Percentiles rank a stretch among this genome's conserved stretches.
These are phyloP conservation scores for Tupaia tana DNA, from an alignment of 2,113 vertebrate genomes.

Conservation along the genomic window DNA sequence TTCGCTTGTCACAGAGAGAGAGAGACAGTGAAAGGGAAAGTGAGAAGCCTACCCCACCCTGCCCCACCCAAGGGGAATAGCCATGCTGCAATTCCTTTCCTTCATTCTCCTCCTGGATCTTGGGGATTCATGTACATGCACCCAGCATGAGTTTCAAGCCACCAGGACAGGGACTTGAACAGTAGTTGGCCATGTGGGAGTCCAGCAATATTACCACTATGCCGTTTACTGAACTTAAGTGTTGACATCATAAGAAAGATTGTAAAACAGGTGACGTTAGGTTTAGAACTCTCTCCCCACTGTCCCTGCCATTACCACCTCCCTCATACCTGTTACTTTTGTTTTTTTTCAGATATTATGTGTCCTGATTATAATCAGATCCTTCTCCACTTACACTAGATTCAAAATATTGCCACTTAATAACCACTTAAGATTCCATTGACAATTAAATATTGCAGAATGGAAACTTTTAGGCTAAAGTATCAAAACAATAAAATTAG, in stretches of 20 bases:
- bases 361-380: background rate
- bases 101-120: too few relatives aligned
- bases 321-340: background rate
- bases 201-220: too few relatives aligned
- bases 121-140: too few relatives aligned
- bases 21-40: too few relatives aligned
- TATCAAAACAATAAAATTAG: background rate
- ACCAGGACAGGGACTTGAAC: too few relatives aligned
- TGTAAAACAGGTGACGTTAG: background rate
- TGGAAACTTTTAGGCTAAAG: background rate
- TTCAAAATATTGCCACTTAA: background rate
- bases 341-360: background rate
- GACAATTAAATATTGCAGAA: background rate
- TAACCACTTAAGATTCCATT: background rate
- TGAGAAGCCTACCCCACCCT: too few relatives aligned
- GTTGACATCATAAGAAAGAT: background rate
- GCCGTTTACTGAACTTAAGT: too few relatives aligned
- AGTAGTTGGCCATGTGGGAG: too few relatives aligned
- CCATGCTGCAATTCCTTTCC: too few relatives aligned
- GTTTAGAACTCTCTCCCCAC: rapidly evolving
- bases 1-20: too few relatives aligned
- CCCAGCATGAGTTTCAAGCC: too few relatives aligned
- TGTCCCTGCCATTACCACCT: background rate
- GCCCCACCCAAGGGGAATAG: too few relatives aligned
- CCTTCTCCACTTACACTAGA: background rate